A percentile compares a stretch with the other conserved stretches of the same genome.
Conservation (phyloP, 2,797 vertebrate genomes). For the Garrulus glandarius region DNA sequence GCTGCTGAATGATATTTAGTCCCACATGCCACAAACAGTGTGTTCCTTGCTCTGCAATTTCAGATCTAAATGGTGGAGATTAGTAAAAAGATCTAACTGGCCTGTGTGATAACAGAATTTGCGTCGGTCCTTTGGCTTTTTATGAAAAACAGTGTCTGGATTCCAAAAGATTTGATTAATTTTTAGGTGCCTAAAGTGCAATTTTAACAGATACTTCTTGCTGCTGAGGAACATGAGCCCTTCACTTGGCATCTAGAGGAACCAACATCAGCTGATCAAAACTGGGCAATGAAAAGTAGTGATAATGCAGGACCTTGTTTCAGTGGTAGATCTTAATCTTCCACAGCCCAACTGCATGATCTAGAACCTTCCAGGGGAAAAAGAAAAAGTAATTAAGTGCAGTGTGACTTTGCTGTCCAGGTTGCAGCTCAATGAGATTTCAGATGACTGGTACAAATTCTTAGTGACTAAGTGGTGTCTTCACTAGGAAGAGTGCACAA, state of each 20-base stretch:
- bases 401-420: neutral
- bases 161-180: neutral
- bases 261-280: neutral
- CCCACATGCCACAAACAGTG: neutral
- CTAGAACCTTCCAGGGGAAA: neutral
- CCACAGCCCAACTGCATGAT: neutral
- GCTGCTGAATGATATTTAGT: neutral
- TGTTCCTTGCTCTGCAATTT: neutral
- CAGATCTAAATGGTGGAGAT: neutral
- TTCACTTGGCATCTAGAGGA: neutral
- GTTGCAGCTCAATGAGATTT: neutral
- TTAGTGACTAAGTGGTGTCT: neutral
- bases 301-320: neutral
- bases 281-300: fast-evolving
- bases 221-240: neutral
- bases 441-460: neutral
- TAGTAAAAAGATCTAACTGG: neutral
- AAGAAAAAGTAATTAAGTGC: neutral
- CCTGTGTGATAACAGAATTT: neutral
- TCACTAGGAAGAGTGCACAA: neutral
- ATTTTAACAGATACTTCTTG: neutral
- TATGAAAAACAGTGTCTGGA: neutral
- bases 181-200: neutral
- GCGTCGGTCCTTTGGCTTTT: neutral
- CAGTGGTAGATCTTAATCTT: neutral